Evolutionary conservation across 2,797 vertebrate genomes (phyloP), one percentile per base, ranked within the genome.

Genomic region (Paedocypris micromegethes): DNA sequence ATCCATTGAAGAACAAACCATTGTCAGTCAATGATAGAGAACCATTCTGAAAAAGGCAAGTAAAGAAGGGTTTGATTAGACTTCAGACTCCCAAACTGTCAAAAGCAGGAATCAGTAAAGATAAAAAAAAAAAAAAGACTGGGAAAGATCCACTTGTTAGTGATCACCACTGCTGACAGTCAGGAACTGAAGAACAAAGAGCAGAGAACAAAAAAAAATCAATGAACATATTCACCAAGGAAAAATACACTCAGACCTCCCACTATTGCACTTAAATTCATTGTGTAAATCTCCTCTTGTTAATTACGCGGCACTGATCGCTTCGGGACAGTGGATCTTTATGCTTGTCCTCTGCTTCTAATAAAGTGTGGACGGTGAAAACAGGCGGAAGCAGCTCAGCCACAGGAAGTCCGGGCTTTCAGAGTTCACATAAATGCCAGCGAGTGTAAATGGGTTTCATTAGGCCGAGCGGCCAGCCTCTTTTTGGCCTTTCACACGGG

Each of bases 241-340:
- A 70, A 64, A 81, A 80, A 23, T 23, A 23, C 23, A 23, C 23
- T 23, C 23, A 23, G 23, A 23, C 23, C 1, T 23, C 23, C 23
- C 23, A 23, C 23, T 23, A 23, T 23, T 64, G 63, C 72, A 54
- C 65, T 75, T 78, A 72, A 79, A 81, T 78, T 73, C 67, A 72
- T 80, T 83, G 81, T 83, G 84, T 82, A 86, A 75, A 72, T 65
- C 69, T 81, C 68, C 73, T 74, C 57, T 71, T 67, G 82, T 83
- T 87, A 87, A 88, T 88, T 83, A 84, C 79, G 69, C 82, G 78
- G 77, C 81, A 85, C 80, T 85, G 85, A 86, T 86, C 80, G 81
- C 77, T 82, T 78, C 80, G 74, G 81, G 84, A 57, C 52, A 9
- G 52, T 61, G 58, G 50, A 72, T 72, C 64, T 85, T 85, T 84